Base-by-base conservation (phyloP, 1,140 invertebrate genomes). In the Akabosia matsudoensis region DNA sequence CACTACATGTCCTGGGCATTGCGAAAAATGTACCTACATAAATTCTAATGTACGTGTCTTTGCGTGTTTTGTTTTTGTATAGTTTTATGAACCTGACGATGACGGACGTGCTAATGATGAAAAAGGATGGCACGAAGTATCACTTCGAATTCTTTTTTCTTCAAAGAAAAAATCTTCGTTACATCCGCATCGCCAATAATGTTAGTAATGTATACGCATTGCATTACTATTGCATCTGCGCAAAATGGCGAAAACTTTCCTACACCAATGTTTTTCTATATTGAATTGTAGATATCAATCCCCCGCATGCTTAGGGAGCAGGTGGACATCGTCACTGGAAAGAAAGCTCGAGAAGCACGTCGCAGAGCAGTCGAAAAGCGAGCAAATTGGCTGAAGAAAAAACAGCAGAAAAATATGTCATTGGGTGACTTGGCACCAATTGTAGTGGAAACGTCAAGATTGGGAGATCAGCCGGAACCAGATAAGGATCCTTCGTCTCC, bases 31-130 rank as follows among this genome's bases (percentile, higher is more conserved):
- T 16, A 22, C 3, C 3, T 45, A 45, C 37, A 45, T 22, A 7
- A n/a, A n/a, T n/a, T n/a, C n/a, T 70, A 74, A 4, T n/a, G 70
- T 14, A 34, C 33, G 26, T 2, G 33, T 64, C 7, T 7, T 22
- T 70, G 33, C 26, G 26, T 64, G 1, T 61, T 22, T 75, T 70
- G 52, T 14, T 3, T 73, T 56, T 54, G 26, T 52, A 10, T 22
- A 79, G 78, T 33, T 79, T 77, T 37, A 79, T 73, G 33, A 77
- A 77, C 73, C 30, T 77, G n/a, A 77, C 61, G 1, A 74, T 79
- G 75, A 72, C 74, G 22, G 74, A 75, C 16, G 78, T 74, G 7
- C 10, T 64, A n/a, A 77, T 79, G 78, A 75, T 72, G 4, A 79
- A 52, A 73, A 13, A 28, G 0, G 73, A 75, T 30, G 78, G 75